Conservation (phyloP, 2,113 vertebrate genomes). For the Megaceryle torquata region DNA sequence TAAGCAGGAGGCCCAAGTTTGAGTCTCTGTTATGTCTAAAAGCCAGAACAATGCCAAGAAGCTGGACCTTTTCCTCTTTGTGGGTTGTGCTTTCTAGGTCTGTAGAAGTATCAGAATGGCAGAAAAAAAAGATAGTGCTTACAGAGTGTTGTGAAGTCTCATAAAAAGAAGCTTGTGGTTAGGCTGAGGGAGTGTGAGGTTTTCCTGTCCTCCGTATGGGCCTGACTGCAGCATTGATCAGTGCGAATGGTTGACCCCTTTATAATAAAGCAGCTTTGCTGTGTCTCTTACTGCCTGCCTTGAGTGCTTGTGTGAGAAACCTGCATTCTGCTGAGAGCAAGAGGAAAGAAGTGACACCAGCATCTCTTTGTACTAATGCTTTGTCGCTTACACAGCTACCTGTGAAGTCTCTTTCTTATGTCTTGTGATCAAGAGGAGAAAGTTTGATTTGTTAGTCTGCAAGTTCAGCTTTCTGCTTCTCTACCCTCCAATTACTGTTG, state of each 20-base stretch:
- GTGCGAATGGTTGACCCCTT: neutral
- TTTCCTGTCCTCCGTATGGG: neutral
- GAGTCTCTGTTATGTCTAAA: neutral
- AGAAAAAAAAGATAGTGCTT: neutral
- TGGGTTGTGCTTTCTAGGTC: neutral
- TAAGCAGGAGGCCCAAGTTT: neutral
- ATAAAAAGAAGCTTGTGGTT: neutral
- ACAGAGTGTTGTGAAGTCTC: neutral
- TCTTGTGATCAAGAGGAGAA: neutral
- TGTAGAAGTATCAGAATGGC: neutral
- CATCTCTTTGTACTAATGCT: neutral
- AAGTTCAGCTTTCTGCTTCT: neutral
- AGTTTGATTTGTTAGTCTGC: neutral
- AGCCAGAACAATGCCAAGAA: neutral
- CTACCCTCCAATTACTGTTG: neutral
- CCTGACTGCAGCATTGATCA: neutral
- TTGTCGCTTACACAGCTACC: neutral
- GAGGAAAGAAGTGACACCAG: neutral
- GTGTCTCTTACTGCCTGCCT: neutral
- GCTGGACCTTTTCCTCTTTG: neutral
- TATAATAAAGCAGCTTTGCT: neutral
- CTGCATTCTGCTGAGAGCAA: neutral
- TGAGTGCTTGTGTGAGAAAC: neutral
- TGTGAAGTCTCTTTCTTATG: neutral
- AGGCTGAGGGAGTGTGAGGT: neutral